A percentile compares a stretch with the other conserved stretches of the same genome.
phyloP scores from a whole-genome alignment of 2,797 vertebrate species.

The Coregonus suidteri region DNA sequence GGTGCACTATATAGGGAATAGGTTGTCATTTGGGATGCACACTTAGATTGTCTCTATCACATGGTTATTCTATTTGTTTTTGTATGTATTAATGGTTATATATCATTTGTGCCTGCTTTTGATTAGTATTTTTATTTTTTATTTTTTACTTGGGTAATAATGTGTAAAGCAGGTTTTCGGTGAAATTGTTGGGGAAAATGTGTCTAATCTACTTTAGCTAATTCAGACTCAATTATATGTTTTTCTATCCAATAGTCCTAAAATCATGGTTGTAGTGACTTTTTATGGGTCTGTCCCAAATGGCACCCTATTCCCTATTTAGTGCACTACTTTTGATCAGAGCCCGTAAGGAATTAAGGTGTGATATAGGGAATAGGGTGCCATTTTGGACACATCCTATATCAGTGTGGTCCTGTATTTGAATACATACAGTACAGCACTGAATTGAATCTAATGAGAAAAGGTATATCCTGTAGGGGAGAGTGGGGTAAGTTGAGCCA shows the following conservation, averaged over 20 bases:
- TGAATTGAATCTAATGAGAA: conserved; percentile 31
- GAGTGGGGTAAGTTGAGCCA: too few relatives aligned
- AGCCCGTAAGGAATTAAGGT: neutral
- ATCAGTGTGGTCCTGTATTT: conserved; percentile 13
- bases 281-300: neutral
- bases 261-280: conserved; percentile 17
- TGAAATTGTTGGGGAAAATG: conserved; percentile 36
- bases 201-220: conserved; percentile 44
- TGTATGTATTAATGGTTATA: conserved; percentile 35
- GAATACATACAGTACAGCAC: conserved; percentile 24
- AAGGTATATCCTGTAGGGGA: neutral
- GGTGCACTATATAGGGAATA: neutral
- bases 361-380: neutral
- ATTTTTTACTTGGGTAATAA: conserved; percentile 31
- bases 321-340: neutral
- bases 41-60: conserved; percentile 40
- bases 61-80: conserved; percentile 44
- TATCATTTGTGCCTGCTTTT: conserved; percentile 62
- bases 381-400: conserved; percentile 1
- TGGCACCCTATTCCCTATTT: neutral
- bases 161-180: conserved; percentile 7
- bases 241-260: conserved; percentile 5
- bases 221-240: neutral
- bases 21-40: neutral
- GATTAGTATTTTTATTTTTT: too few relatives aligned